Conservation (phyloP, 2,797 vertebrate genomes). For the Sebastiscus tertius region DNA sequence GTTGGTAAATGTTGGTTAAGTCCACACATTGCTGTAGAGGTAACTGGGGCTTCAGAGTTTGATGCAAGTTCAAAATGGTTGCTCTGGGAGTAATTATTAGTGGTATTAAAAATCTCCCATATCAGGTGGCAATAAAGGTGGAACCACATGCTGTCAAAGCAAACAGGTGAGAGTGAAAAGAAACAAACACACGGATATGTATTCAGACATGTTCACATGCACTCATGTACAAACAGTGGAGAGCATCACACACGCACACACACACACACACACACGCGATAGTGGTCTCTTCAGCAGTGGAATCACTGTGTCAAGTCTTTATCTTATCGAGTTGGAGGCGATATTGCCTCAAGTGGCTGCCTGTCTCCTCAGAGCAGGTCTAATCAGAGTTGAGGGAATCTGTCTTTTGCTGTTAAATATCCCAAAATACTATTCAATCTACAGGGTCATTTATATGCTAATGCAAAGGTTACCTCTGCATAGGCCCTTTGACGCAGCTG, state of each 20-base stretch:
- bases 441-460: slow-evolving; percentile 86
- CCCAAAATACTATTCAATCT: slow-evolving; percentile 84
- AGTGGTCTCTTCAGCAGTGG: slow-evolving; percentile 29
- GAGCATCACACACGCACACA: slow-evolving; percentile 1
- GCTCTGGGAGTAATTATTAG: background rate
- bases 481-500: slow-evolving; percentile 68
- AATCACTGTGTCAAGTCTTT: slow-evolving; percentile 75
- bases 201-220: slow-evolving; percentile 24
- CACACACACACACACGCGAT: background rate
- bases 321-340: slow-evolving; percentile 74
- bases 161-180: background rate
- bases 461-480: slow-evolving; percentile 80
- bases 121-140: background rate
- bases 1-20: background rate
- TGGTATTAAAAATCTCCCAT: background rate
- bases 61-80: background rate
- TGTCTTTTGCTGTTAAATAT: slow-evolving; percentile 80
- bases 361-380: slow-evolving; percentile 63
- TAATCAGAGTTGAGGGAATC: slow-evolving; percentile 78
- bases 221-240: slow-evolving; percentile 9
- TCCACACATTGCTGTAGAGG: background rate
- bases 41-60: background rate
- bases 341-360: slow-evolving; percentile 77
- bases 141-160: background rate
- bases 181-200: slow-evolving; percentile 9